Conservation (phyloP, 2,888 invertebrate species). For the Seira musarum region DNA sequence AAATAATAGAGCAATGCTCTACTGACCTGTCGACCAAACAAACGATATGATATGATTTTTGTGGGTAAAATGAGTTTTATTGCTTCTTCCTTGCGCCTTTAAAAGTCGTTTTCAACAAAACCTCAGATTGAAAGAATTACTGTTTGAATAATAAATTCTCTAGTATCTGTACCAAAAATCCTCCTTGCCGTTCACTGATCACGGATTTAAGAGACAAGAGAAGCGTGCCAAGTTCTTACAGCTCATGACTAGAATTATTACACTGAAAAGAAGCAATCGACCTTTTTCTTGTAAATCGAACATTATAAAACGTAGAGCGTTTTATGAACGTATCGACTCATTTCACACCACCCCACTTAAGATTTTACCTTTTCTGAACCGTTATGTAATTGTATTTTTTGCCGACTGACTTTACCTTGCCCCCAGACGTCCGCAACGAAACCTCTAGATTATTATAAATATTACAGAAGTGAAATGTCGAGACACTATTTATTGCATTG, state of each 20-base stretch:
- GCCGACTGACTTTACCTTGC: not conserved
- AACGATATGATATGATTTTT: too few species aligned
- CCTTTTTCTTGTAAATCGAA: not conserved
- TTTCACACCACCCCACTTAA: not conserved
- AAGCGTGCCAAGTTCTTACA: not conserved
- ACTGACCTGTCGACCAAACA: too few species aligned
- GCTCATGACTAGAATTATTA: not conserved
- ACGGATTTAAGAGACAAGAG: too few species aligned
- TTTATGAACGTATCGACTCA: not conserved
- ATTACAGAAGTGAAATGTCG: not conserved
- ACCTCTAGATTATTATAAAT: too few species aligned
- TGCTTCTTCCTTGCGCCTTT: too few species aligned
- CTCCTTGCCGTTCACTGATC: too few species aligned
- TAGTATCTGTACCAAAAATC: too few species aligned
- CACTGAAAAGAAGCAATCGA: not conserved
- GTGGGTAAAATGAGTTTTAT: too few species aligned
- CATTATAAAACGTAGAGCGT: not conserved
- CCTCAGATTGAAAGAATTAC: too few species aligned
- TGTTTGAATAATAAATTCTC: too few species aligned
- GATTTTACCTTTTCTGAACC: not conserved
- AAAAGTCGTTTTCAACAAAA: too few species aligned
- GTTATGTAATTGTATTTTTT: not conserved
- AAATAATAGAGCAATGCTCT: too few species aligned
- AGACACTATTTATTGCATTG: constrained; percentile 45
- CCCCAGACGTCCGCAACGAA: not conserved